Base-by-base conservation (phyloP, 2,888 invertebrate species). In the Mesorhabditis sp. region DNA sequence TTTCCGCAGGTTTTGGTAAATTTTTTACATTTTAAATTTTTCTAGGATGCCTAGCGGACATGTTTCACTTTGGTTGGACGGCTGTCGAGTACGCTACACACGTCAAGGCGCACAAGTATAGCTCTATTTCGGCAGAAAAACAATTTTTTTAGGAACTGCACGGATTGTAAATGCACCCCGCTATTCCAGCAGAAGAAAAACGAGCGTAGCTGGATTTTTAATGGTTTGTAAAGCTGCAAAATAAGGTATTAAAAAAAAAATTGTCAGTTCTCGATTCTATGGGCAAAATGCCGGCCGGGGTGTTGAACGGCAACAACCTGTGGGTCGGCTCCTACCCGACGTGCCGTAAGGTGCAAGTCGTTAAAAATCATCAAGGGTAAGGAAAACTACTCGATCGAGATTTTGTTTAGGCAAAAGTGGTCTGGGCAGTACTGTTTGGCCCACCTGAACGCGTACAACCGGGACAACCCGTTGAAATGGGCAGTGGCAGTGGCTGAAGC, bases 261-360 rank as follows among this genome's bases (percentile, higher is more conserved):
- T 43, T 41, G 2, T 28, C 15, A 85, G 85, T 85, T 4, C 74
- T 85, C 69, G 85, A 85, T 72, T 77, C 85, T 6, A 78, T 82
- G 72, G 85, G 85, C 41, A 85, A 84, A 72, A 75, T 84, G 4
- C 85, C 86, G 0, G 77, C 86, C 4, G 86, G 86, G 4, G 76
- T 86, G n/a, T 73, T 84, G 58, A 80, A 86, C 45, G 86, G 86
- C 3, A 86, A 86, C 68, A 81, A 86, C 66, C 73, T 85, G 65
- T 86, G 85, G 80, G 80, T 85, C 5, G 86, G 86, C 41, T 84
- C 84, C 13, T 85, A 83, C 84, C 72, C 72, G 45, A 83, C 83
- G 3, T 84, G 84, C 62, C 68, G 84, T 4, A 84, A 84, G 72
- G 78, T 84, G 66, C 72, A 79, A n/a, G 82, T 81, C 4, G 73